Conservation (phyloP, 2,888 invertebrate species). For the Tiliacea aurago region DNA sequence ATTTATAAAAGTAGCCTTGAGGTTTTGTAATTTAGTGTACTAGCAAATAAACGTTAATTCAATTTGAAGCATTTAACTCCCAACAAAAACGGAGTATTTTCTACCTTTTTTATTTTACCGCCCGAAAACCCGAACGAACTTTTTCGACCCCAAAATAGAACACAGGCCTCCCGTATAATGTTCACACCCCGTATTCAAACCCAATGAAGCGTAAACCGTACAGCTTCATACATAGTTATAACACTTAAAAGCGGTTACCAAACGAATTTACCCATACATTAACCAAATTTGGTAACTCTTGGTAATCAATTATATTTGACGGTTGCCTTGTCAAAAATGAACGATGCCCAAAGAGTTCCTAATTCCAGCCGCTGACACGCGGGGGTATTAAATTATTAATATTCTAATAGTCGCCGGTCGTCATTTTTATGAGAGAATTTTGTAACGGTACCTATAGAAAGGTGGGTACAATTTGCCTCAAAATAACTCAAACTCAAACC, state of each 20-base stretch:
- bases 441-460: not conserved
- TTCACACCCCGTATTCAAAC: slow-evolving; percentile 18
- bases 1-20: not conserved
- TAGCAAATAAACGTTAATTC: not conserved
- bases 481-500: no score
- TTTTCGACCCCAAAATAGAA: slow-evolving; percentile 28
- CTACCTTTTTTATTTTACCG: slow-evolving; percentile 5
- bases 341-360: slow-evolving; percentile 43
- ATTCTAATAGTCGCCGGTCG: slow-evolving; percentile 2
- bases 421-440: not conserved
- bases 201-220: slow-evolving; percentile 17
- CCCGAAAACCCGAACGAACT: not conserved
- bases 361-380: slow-evolving; percentile 19
- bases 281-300: slow-evolving; percentile 9
- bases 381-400: slow-evolving; percentile 32
- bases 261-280: slow-evolving; percentile 4
- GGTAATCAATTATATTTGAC: slow-evolving; percentile 51
- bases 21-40: not conserved
- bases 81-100: not conserved
- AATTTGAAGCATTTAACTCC: not conserved
- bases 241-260: not conserved
- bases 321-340: slow-evolving; percentile 52
- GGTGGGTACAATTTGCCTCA: no score
- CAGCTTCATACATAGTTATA: not conserved
- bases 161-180: not conserved